Base-by-base conservation (phyloP, 1,140 invertebrate genomes). In the Brachionus koreanus region DNA sequence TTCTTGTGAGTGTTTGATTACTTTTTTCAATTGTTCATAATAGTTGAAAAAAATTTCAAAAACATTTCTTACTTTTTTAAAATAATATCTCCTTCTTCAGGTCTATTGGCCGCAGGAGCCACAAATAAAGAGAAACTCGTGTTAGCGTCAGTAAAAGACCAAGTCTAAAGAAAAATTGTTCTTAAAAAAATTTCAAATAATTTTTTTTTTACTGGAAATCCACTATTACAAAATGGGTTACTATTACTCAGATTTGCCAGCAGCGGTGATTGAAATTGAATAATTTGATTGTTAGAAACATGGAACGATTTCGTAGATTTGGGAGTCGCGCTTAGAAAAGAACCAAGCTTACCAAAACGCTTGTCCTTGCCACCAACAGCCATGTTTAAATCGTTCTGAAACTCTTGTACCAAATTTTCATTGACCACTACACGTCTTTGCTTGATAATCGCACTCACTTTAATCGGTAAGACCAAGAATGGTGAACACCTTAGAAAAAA, bases 21-120 rank as follows among this genome's bases (percentile, higher is more conserved):
- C n/a, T 46, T 2, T 46, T 46, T 46, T 10, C 43, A 46, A 1
- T 46, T n/a, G 10, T 12, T 46, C 5, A 12, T 46, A 12, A 16
- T 7, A n/a, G 10, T 5, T 61, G 23, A 61, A 61, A 61, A 5
- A 61, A 29, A 29, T 29, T 29, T 61, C n/a, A n/a, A n/a, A n/a
- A n/a, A n/a, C n/a, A n/a, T n/a, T 1, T n/a, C 19, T 42, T 23
- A 72, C 67, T 74, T 74, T 74, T 74, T 74, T 23, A 74, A 9
- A 12, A 74, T n/a, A 7, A 74, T 25, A 19, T 74, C 69, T 19
- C 19, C 19, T 23, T 74, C 39, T 46, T 49, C 69, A 0, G 16
- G 69, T 43, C 39, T 74, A 39, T 46, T 46, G 3, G 69, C 16
- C 6, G 39, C 16, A 13, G 69, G 69, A 46, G n/a, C 25, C 10